A percentile compares a stretch with the other conserved stretches of the same genome.
phyloP scores from a whole-genome alignment of 1,140 invertebrate species.

The Bombus polaris region DNA sequence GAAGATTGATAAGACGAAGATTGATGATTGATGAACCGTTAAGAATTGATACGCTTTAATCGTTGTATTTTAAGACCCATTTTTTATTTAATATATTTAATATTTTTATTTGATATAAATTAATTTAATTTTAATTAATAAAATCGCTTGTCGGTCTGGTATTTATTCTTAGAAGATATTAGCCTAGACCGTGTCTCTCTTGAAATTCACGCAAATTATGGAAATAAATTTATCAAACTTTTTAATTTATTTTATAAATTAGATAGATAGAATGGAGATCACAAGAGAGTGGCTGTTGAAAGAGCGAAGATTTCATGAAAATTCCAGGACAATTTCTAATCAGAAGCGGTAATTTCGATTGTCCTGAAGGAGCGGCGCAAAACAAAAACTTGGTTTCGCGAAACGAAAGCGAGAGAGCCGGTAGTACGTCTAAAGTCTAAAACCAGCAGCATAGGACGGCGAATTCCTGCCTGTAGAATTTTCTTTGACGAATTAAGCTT shows the following conservation, averaged over 20 bases:
- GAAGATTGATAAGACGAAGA: too few relatives aligned
- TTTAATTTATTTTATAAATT: too few relatives aligned
- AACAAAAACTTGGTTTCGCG: constrained; percentile 10
- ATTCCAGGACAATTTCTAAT: constrained; percentile 6
- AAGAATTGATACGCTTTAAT: too few relatives aligned
- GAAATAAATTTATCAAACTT: not conserved
- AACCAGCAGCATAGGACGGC: not conserved
- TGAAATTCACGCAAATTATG: too few relatives aligned
- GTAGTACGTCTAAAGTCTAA: not conserved
- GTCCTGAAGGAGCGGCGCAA: not conserved
- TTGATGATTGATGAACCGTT: too few relatives aligned
- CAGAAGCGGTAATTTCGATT: not conserved
- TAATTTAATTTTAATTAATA: too few relatives aligned
- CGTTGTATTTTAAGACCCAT: too few relatives aligned
- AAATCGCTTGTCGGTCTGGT: too few relatives aligned
- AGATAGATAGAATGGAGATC: not conserved
- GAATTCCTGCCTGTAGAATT: constrained; percentile 59
- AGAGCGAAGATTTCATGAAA: constrained; percentile 15
- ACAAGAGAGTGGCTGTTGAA: not conserved
- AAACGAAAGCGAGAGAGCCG: not conserved
- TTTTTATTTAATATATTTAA: too few relatives aligned
- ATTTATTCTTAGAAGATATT: too few relatives aligned
- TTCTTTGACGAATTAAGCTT: constrained; percentile 63
- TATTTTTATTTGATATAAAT: too few relatives aligned
- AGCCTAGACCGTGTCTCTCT: too few relatives aligned